These are phyloP conservation scores for Gadus chalcogrammus DNA, from an alignment of 2,113 vertebrate genomes.

Conservation along the genomic window DNA sequence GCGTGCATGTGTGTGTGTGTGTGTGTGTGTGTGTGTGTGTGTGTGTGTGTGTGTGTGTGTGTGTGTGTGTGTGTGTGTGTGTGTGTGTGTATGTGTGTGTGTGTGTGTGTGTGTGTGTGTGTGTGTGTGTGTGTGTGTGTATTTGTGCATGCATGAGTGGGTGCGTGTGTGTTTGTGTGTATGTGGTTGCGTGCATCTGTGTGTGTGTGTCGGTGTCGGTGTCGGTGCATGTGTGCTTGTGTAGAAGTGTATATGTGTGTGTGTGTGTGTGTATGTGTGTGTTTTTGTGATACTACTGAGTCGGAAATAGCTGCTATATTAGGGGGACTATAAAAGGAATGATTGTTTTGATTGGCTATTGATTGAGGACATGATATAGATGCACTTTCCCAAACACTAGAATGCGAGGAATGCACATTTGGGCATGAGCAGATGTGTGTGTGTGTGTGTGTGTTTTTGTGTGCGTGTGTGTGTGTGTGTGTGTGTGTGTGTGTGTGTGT, in stretches of 20 bases:
- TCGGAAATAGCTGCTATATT: slow-evolving; percentile 36
- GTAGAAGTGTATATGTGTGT: too few species aligned
- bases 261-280: not conserved
- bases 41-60: slow-evolving; percentile 57
- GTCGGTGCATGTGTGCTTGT: slow-evolving; percentile 10
- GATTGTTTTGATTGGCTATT: slow-evolving; percentile 74
- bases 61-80: not conserved
- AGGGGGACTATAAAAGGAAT: slow-evolving; percentile 64
- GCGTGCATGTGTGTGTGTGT: slow-evolving; percentile 41
- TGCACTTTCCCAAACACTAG: slow-evolving; percentile 13
- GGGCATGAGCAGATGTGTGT: slow-evolving; percentile 8
- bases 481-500: slow-evolving; percentile 11
- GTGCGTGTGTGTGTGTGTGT: too few species aligned
- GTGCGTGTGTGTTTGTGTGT: too few species aligned
- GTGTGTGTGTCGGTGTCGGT: slow-evolving; percentile 13
- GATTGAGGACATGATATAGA: slow-evolving; percentile 52
- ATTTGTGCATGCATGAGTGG: too few species aligned
- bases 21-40: slow-evolving; percentile 17
- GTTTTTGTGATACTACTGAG: too few species aligned
- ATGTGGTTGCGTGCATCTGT: too few species aligned
- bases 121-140: slow-evolving; percentile 13
- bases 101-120: too few species aligned
- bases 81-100: slow-evolving; percentile 10
- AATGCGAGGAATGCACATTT: slow-evolving; percentile 3
- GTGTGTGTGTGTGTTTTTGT: slow-evolving; percentile 12